These are phyloP conservation scores for Corythaixoides concolor DNA, from an alignment of 2,113 vertebrate genomes.

Conservation along the genomic window DNA sequence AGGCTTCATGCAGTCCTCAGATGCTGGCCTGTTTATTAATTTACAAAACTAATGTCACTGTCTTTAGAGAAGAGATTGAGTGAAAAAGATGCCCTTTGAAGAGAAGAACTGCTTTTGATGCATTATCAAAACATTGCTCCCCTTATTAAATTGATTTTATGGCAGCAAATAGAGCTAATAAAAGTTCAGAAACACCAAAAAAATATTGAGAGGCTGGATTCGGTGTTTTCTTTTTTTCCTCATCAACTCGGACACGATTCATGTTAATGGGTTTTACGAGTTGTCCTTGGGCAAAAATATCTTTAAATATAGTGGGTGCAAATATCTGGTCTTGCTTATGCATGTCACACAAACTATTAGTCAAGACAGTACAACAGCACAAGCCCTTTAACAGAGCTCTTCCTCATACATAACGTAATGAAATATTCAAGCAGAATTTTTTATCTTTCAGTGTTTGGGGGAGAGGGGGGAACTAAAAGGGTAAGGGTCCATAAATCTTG, in stretches of 20 bases:
- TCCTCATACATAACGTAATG: neutral
- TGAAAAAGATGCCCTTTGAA: conserved; percentile 62
- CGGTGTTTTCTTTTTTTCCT: conserved; percentile 39
- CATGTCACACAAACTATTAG: conserved; percentile 11
- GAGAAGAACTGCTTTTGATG: conserved; percentile 60
- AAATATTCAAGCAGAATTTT: neutral
- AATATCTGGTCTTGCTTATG: conserved; percentile 41
- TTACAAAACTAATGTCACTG: conserved; percentile 70
- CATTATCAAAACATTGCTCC: conserved; percentile 26
- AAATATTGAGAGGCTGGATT: conserved; percentile 48
- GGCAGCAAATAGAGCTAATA: conserved; percentile 57
- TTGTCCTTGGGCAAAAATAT: conserved; percentile 31
- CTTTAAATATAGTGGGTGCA: conserved; percentile 19
- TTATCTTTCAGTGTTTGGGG: neutral
- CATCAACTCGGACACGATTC: conserved; percentile 48
- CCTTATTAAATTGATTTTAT: conserved; percentile 61
- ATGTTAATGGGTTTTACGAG: conserved; percentile 50
- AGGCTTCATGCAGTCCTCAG: conserved; percentile 70
- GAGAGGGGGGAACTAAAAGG: neutral
- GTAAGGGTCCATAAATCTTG: neutral
- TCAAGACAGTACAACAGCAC: conserved; percentile 1
- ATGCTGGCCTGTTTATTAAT: conserved; percentile 75
- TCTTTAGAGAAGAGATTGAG: conserved; percentile 69
- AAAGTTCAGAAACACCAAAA: conserved; percentile 56
- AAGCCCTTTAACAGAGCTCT: neutral